Percentiles rank a stretch among this genome's conserved stretches.
Conservation (phyloP, 1,140 invertebrate species). For the Scaptomyza montana region DNA sequence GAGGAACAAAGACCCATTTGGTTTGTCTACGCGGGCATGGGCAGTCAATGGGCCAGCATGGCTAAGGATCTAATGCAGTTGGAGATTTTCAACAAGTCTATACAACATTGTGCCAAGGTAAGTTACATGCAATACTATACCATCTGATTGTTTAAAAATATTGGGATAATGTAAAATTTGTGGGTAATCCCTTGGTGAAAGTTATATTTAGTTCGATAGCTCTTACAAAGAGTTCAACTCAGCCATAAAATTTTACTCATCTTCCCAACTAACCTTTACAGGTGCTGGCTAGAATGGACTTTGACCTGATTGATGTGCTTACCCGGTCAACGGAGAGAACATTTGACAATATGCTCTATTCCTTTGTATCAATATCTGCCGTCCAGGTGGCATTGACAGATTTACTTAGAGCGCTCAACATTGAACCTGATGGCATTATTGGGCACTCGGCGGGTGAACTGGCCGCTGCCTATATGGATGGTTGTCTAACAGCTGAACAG, state of each 20-base stretch:
- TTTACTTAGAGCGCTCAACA: conserved; percentile 89
- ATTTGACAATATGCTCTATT: conserved; percentile 93
- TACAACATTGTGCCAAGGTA: conserved; percentile 89
- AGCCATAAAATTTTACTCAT: too few species aligned
- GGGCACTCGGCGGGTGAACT: conserved; percentile 98
- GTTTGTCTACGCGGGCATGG: conserved; percentile 98
- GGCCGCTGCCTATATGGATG: conserved; percentile 98
- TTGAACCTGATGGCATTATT: conserved; percentile 95
- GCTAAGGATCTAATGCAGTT: conserved; percentile 92
- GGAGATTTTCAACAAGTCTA: conserved; percentile 90
- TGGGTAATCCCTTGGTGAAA: too few species aligned
- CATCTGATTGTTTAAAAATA: too few species aligned
- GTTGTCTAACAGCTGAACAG: conserved; percentile 95
- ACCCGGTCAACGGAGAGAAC: conserved; percentile 89
- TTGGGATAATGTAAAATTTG: too few species aligned
- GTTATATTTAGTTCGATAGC: too few species aligned
- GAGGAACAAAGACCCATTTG: conserved; percentile 91
- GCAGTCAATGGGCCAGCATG: conserved; percentile 98
- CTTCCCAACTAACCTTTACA: background rate
- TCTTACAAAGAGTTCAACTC: too few species aligned
- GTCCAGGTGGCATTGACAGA: conserved; percentile 97
- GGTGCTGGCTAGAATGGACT: conserved; percentile 84
- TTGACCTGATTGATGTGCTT: conserved; percentile 93
- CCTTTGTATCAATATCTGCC: conserved; percentile 96
- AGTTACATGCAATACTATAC: background rate